phyloP scores from a whole-genome alignment of 2,113 vertebrate species.

The Crotalus viridis region DNA sequence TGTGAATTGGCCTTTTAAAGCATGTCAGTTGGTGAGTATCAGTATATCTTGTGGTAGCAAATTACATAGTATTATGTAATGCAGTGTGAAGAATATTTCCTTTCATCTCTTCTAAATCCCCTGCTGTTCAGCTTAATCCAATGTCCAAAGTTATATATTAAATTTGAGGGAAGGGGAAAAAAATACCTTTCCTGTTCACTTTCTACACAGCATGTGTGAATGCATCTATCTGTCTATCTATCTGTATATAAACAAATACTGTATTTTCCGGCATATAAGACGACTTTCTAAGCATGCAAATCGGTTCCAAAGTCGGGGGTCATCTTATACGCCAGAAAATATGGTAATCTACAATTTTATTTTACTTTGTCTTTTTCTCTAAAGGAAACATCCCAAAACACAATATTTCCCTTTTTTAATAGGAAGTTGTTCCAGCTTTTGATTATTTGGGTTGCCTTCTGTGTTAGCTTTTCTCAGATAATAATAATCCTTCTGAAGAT shows the following conservation, averaged over 20 bases:
- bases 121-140: neutral
- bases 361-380: neutral
- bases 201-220: neutral
- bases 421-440: neutral
- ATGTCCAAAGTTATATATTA: neutral
- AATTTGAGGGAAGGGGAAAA: neutral
- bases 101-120: neutral
- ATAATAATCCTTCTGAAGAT: neutral
- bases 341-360: neutral
- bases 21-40: neutral
- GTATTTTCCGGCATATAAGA: no score
- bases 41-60: neutral
- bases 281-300: no score
- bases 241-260: neutral
- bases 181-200: neutral
- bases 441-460: neutral
- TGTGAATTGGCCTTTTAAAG: neutral
- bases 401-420: neutral
- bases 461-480: neutral
- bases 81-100: neutral
- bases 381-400: neutral
- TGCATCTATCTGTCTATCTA: neutral
- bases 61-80: neutral
- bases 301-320: no score
- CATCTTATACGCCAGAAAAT: no score